Percentiles rank a stretch among this genome's conserved stretches.
Evolutionary conservation across 2,888 invertebrate species (phyloP).

Genomic region (Pollenia griseotomentosa): DNA sequence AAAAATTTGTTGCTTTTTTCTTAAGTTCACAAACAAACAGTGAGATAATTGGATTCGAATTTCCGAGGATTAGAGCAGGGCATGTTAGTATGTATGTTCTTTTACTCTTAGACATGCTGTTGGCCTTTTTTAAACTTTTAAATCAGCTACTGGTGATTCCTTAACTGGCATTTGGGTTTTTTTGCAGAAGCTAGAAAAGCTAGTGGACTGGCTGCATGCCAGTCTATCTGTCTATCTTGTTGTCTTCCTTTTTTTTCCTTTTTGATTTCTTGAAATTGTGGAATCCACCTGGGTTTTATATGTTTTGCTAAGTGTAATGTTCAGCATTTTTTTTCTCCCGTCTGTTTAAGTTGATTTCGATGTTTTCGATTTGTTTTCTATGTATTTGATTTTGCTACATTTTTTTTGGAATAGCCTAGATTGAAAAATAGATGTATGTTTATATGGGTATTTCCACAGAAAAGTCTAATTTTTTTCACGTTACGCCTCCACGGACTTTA

Average conservation of each 20-base stretch:
- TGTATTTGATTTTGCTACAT: no score
- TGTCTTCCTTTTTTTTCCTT: neutral
- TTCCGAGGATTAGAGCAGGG: constrained; percentile 6
- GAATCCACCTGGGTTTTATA: neutral
- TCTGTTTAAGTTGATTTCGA: no score
- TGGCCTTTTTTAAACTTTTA: neutral
- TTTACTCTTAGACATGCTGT: neutral
- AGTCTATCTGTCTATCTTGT: no score
- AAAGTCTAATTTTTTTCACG: no score
- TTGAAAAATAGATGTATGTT: no score
- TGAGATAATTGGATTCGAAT: constrained; percentile 59
- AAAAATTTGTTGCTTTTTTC: neutral
- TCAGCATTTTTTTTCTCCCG: no score
- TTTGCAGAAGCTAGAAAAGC: no score
- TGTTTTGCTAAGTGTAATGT: neutral
- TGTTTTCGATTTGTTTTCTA: no score
- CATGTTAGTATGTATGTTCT: neutral
- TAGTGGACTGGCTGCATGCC: no score
- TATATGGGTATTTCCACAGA: no score
- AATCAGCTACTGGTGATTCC: neutral
- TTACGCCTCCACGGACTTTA: no score
- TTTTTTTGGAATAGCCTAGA: no score
- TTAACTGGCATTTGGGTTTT: neutral
- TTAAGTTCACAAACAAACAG: neutral
- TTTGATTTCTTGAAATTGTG: neutral